Conservation (phyloP, 2,888 invertebrate genomes). For the Eupeodes luniger region DNA sequence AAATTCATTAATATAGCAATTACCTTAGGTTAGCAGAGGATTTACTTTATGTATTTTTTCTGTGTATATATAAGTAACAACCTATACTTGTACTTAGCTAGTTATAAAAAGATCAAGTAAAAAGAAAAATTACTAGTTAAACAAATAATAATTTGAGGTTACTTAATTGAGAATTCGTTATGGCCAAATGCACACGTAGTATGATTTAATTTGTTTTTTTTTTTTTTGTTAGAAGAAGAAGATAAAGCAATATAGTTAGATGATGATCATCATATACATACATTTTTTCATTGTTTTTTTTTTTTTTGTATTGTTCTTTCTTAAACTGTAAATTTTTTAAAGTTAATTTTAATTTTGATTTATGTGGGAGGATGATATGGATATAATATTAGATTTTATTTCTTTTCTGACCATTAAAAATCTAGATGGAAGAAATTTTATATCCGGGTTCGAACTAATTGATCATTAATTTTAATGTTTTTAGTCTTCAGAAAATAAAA, state of each 20-base stretch:
- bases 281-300: not conserved
- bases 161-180: constrained; percentile 68
- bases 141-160: constrained; percentile 70
- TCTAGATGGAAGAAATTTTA: not conserved
- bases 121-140: constrained; percentile 49
- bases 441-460: not conserved
- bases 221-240: constrained; percentile 10
- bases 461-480: no score
- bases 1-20: constrained; percentile 62
- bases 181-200: constrained; percentile 54
- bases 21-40: constrained; percentile 9
- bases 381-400: not conserved
- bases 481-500: no score
- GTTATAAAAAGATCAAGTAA: not conserved
- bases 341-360: constrained; percentile 39
- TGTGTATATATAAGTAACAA: not conserved
- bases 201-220: not conserved
- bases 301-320: not conserved
- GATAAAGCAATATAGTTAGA: not conserved
- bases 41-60: constrained; percentile 16
- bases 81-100: not conserved
- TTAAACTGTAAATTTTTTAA: constrained; percentile 11
- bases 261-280: not conserved
- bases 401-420: not conserved
- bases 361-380: constrained; percentile 27